Percentiles rank a stretch among this genome's conserved stretches.
These are phyloP conservation scores for Oryzias dopingdopingensis DNA, from an alignment of 2,797 vertebrate species.

Conservation along the genomic window DNA sequence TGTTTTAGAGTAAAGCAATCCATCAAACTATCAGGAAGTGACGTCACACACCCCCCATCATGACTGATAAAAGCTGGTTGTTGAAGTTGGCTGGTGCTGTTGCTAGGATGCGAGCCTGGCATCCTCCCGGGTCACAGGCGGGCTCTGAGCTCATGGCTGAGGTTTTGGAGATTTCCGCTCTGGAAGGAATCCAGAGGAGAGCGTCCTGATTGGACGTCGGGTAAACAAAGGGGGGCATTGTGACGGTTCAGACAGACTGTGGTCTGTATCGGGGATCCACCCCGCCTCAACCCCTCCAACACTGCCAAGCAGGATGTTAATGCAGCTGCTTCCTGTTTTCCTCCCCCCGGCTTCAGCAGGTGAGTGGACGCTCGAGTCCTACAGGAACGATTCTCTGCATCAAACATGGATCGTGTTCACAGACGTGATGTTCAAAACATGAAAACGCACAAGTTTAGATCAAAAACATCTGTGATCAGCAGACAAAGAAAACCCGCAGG, in stretches of 20 bases:
- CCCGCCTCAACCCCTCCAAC: slow-evolving; percentile 16
- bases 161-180: slow-evolving; percentile 7
- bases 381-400: too few relatives aligned
- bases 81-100: not conserved
- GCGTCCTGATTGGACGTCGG: slow-evolving; percentile 29
- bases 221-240: slow-evolving; percentile 62
- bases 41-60: too few relatives aligned
- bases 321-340: slow-evolving; percentile 80
- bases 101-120: not conserved
- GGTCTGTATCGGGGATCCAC: slow-evolving; percentile 23
- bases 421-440: too few relatives aligned
- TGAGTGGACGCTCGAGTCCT: not conserved
- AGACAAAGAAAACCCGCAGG: too few relatives aligned
- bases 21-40: too few relatives aligned
- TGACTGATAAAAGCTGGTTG: too few relatives aligned
- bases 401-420: too few relatives aligned
- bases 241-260: slow-evolving; percentile 42
- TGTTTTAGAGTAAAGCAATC: too few relatives aligned
- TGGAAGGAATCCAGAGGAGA: slow-evolving; percentile 54
- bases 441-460: too few relatives aligned
- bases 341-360: slow-evolving; percentile 4
- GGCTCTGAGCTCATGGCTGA: not conserved
- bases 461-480: too few relatives aligned
- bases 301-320: slow-evolving; percentile 74
- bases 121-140: not conserved